These are phyloP conservation scores for Fissipunctia ypsillon DNA, from an alignment of 2,888 invertebrate species.

Conservation along the genomic window DNA sequence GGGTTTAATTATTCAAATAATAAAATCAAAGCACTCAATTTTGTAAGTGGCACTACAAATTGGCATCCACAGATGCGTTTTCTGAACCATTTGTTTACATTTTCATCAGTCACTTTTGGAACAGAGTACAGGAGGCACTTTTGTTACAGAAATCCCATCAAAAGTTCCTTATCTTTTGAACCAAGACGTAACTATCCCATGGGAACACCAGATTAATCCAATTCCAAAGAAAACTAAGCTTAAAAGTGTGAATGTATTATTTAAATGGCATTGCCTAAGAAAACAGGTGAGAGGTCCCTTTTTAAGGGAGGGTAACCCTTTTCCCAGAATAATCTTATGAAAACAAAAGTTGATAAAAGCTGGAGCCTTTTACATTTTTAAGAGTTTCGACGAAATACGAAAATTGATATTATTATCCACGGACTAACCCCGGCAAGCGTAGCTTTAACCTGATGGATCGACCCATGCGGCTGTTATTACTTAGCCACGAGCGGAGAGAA, in stretches of 20 bases:
- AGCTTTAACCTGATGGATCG: no score
- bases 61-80: neutral
- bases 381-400: slow-evolving; percentile 3
- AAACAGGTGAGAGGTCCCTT: slow-evolving; percentile 1
- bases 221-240: neutral
- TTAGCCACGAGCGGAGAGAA: neutral
- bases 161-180: neutral
- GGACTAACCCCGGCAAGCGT: no score
- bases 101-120: neutral
- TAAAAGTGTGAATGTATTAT: slow-evolving; percentile 37
- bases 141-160: neutral
- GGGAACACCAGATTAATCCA: slow-evolving; percentile 5
- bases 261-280: slow-evolving; percentile 36
- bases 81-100: neutral
- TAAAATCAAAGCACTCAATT: neutral
- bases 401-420: neutral
- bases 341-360: slow-evolving; percentile 26
- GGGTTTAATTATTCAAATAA: neutral
- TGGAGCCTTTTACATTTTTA: neutral
- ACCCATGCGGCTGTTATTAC: no score
- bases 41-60: neutral
- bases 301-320: slow-evolving; percentile 15
- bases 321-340: slow-evolving; percentile 22
- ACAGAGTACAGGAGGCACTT: neutral
- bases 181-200: neutral